Evolutionary conservation across 2,888 invertebrate genomes (phyloP).

Genomic region (Lydus trimaculatus): DNA sequence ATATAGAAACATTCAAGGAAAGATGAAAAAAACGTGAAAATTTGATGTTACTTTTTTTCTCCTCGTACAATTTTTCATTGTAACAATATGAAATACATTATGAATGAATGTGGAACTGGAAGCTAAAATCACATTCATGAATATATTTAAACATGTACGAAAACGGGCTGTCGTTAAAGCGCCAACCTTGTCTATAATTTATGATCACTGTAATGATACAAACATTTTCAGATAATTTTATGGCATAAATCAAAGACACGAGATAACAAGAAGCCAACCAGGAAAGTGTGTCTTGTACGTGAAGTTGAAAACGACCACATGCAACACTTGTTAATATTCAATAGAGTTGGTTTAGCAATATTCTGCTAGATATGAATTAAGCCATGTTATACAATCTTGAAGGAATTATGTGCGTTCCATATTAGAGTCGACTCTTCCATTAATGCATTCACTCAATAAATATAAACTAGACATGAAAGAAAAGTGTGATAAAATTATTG

Average conservation of each 20-base stretch:
- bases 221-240: constrained; percentile 24
- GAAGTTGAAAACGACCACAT: constrained; percentile 21
- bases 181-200: neutral
- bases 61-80: neutral
- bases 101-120: neutral
- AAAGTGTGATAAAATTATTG: neutral
- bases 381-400: constrained; percentile 13
- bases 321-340: constrained; percentile 32
- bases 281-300: constrained; percentile 30
- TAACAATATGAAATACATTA: neutral
- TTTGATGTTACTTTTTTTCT: neutral
- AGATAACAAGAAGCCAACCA: constrained; percentile 27
- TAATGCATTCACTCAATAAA: neutral
- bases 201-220: neutral
- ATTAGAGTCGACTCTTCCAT: neutral
- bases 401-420: constrained; percentile 18
- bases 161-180: neutral
- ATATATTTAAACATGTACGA: neutral
- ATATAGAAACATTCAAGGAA: neutral
- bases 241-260: constrained; percentile 26
- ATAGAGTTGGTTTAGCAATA: constrained; percentile 22
- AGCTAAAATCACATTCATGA: neutral
- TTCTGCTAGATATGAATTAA: constrained; percentile 21
- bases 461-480: neutral
- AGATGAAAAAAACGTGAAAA: neutral